phyloP scores from a whole-genome alignment of 2,888 invertebrate genomes.

The Chalcosyrphus nemorum region DNA sequence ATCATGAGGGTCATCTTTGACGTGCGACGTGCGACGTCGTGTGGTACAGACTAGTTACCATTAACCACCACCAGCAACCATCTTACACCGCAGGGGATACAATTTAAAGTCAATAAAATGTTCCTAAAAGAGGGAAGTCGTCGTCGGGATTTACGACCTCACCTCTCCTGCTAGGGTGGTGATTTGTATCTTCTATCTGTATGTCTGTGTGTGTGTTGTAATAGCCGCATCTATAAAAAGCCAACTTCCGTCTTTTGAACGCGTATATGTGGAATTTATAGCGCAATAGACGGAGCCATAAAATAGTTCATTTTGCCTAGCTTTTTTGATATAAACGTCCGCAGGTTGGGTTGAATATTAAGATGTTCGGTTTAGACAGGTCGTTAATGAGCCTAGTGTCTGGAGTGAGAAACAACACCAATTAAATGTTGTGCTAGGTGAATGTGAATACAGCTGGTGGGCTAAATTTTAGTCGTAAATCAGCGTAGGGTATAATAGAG shows the following conservation, averaged over 20 bases:
- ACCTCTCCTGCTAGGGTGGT: constrained; percentile 13
- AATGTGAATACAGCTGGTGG: neutral
- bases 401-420: neutral
- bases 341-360: neutral
- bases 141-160: constrained; percentile 46
- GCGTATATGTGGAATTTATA: constrained; percentile 27
- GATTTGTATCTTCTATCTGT: constrained; percentile 2
- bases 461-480: neutral
- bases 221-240: constrained; percentile 51
- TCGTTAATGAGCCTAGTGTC: neutral
- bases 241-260: constrained; percentile 56
- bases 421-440: neutral
- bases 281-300: constrained; percentile 10
- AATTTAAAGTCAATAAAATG: constrained; percentile 56
- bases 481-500: neutral
- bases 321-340: too few species aligned
- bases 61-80: neutral
- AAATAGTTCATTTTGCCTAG: constrained; percentile 4
- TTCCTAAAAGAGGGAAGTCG: constrained; percentile 31
- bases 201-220: neutral
- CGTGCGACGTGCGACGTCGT: neutral
- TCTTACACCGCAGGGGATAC: constrained; percentile 4
- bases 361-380: neutral
- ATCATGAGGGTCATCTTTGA: constrained; percentile 51
- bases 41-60: constrained; percentile 2